These are phyloP conservation scores for Sebastes matsubarae DNA, from an alignment of 2,797 vertebrate species.

Conservation along the genomic window DNA sequence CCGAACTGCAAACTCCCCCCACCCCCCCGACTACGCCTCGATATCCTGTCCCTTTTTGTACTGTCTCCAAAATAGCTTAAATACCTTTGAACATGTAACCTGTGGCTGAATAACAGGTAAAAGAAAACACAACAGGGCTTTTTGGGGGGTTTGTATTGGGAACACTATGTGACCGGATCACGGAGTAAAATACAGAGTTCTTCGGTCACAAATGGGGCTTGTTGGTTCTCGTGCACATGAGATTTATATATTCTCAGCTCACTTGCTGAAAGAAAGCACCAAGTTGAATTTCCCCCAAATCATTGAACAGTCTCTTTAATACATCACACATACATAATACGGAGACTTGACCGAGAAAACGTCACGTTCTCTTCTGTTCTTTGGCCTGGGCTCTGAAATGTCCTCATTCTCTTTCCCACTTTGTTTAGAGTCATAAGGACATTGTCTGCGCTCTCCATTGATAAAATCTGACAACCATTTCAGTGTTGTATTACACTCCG, in stretches of 20 bases:
- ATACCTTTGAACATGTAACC: neutral
- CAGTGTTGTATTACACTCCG: conserved; percentile 13
- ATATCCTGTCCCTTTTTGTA: neutral
- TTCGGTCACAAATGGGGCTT: neutral
- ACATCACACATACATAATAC: neutral
- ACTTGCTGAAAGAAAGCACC: neutral
- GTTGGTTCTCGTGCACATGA: neutral
- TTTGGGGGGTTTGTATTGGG: neutral
- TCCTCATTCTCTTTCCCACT: neutral
- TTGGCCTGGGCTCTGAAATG: neutral
- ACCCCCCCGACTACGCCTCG: no score
- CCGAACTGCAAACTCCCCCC: no score
- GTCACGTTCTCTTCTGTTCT: neutral
- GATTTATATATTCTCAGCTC: neutral
- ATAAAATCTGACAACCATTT: conserved; percentile 9
- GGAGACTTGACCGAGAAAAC: neutral
- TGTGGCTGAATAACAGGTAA: neutral
- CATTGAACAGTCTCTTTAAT: neutral
- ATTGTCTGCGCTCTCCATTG: neutral
- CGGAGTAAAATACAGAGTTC: neutral
- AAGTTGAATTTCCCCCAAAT: neutral
- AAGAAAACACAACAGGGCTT: neutral
- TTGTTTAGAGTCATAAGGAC: conserved; percentile 1
- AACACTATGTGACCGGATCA: neutral
- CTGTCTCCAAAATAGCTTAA: neutral